Base-by-base conservation (phyloP, 2,888 invertebrate genomes). In the Caenorhabditis panamensis region DNA sequence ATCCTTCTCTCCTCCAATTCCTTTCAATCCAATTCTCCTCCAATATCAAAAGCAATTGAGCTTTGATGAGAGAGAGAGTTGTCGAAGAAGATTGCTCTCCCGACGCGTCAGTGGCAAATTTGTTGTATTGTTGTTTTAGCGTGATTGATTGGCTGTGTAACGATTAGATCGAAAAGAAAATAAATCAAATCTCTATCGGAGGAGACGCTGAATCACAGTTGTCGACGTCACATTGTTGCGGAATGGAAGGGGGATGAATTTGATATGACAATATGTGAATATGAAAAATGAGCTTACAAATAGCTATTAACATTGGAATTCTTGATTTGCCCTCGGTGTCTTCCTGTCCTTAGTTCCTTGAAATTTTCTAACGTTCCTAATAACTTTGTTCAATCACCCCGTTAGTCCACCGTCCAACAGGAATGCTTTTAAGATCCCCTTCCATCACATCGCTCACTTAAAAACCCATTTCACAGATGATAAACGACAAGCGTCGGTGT, bases 81-180 rank as follows among this genome's bases (percentile, higher is more conserved):
- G 47, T n/a, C n/a, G 47, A 18, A 58, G 63, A 59, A 49, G 75
- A 66, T 66, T 75, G 47, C 75, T 66, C 66, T 61, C 26, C 37
- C 59, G 36, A 64, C 75, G 66, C 75, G 59, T 75, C 78, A 68
- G 54, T 79, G 75, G 80, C 80, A 80, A 80, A 80, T 80, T 80
- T 80, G 80, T 80, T 80, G 75, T 59, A 75, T 80, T 80, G 80
- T 80, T 80, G 80, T 80, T 80, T 80, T 80, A 81, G 72, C 71
- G 76, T 81, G 81, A 81, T 81, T 69, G 76, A 77, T 81, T 61
- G 69, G 66, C 62, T 72, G 79, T 79, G 79, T 79, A 79, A 79
- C 79, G 64, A 79, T 73, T 79, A 72, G 72, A 79, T 79, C 11
- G 53, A 69, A 76, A 59, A 66, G 68, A 68, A 79, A 73, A 73